A percentile compares a stretch with the other conserved stretches of the same genome.
These are phyloP conservation scores for Manis crassicaudata DNA, from an alignment of 2,797 vertebrate species.

Conservation along the genomic window DNA sequence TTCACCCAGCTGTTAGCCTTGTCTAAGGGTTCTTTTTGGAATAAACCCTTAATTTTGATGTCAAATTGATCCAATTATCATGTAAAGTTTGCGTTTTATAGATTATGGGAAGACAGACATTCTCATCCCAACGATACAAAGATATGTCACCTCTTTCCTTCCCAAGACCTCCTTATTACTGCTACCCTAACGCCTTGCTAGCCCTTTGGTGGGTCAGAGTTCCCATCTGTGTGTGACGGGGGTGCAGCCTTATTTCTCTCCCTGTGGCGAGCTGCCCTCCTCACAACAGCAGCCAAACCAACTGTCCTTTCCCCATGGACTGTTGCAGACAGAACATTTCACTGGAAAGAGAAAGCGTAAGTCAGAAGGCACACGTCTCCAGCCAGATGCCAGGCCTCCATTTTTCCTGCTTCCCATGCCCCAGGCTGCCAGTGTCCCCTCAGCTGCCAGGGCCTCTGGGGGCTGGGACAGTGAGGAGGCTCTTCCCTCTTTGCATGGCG, in stretches of 20 bases:
- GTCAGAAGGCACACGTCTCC: not conserved
- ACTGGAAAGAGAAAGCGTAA: not conserved
- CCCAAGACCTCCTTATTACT: not conserved
- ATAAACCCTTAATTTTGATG: conserved; percentile 10
- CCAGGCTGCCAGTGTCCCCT: not conserved
- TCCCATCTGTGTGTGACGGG: not conserved
- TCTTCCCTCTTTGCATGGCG: not conserved
- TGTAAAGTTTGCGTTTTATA: not conserved
- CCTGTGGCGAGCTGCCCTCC: not conserved
- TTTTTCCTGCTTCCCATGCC: rapidly evolving
- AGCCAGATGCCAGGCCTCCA: not conserved
- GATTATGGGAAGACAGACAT: not conserved
- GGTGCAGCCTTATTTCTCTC: not conserved
- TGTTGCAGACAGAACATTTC: not conserved
- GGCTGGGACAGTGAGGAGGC: not conserved
- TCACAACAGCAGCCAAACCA: not conserved
- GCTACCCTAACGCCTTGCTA: rapidly evolving
- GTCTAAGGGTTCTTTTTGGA: not conserved
- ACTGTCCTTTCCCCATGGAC: not conserved
- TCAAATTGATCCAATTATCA: not conserved
- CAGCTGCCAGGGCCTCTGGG: not conserved
- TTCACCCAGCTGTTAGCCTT: not conserved
- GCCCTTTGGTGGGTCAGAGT: not conserved
- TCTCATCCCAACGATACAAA: not conserved
- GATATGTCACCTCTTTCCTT: not conserved